phyloP scores from a whole-genome alignment of 35 echinoderm and acorn worm genomes.

The Apostichopus californicus region DNA sequence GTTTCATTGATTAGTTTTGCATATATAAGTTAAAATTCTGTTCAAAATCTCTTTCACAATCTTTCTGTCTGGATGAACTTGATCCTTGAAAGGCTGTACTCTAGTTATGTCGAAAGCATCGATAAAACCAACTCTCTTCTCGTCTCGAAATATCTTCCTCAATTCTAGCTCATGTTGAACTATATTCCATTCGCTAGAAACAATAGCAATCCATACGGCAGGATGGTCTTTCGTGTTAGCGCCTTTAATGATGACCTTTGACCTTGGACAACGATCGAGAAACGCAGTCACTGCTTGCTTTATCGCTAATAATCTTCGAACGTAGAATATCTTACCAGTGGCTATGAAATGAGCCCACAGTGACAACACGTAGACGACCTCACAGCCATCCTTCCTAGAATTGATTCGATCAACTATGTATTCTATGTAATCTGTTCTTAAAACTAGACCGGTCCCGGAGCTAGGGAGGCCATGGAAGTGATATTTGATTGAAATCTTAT shows the following conservation, averaged over 20 bases:
- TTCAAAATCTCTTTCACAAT: constrained; percentile 28
- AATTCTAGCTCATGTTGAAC: background rate
- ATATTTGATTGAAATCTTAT: too few relatives aligned
- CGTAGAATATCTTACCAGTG: constrained; percentile 29
- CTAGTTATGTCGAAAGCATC: constrained; percentile 59
- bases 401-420: too few relatives aligned
- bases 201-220: background rate
- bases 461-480: too few relatives aligned
- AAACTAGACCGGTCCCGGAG: too few relatives aligned
- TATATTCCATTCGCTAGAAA: constrained; percentile 1
- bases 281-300: background rate
- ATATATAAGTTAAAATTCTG: constrained; percentile 39
- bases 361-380: too few relatives aligned
- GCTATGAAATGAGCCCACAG: constrained; percentile 44
- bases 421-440: too few relatives aligned
- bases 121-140: constrained; percentile 44
- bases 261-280: constrained; percentile 13
- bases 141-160: constrained; percentile 8
- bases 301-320: background rate
- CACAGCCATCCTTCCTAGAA: too few relatives aligned
- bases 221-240: too few relatives aligned
- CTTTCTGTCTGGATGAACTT: constrained; percentile 24
- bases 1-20: background rate
- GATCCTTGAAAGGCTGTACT: constrained; percentile 25
- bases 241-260: constrained; percentile 13